Percentiles rank a stretch among this genome's conserved stretches.
These are phyloP conservation scores for Andinoacara biseriatus DNA, from an alignment of 2,113 vertebrate species.

Conservation along the genomic window DNA sequence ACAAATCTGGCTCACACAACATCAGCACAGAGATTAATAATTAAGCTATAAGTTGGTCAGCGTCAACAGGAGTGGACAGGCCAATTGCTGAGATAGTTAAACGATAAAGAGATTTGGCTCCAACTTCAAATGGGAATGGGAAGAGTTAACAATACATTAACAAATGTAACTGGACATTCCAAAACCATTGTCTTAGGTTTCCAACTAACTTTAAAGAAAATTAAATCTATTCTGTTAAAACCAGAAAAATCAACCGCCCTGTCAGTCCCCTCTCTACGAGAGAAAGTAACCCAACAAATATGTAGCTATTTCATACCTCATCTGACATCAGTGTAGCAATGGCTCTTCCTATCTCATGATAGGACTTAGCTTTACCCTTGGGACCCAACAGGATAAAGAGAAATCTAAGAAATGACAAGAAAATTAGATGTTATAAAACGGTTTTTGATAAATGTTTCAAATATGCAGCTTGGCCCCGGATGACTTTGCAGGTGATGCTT, in stretches of 20 bases:
- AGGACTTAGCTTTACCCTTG: constrained; percentile 97
- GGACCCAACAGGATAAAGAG: constrained; percentile 96
- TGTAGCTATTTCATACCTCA: constrained; percentile 81
- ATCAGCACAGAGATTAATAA: constrained; percentile 2
- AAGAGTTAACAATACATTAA: neutral
- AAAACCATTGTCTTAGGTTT: neutral
- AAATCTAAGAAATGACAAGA: constrained; percentile 81
- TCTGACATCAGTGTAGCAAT: constrained; percentile 98
- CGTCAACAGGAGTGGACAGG: neutral
- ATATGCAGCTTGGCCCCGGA: neutral
- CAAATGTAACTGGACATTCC: neutral
- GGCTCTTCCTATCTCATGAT: constrained; percentile 95
- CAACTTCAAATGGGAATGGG: neutral
- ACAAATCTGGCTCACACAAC: neutral
- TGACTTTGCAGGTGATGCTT: neutral
- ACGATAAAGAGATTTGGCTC: constrained; percentile 26
- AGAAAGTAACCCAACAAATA: neutral
- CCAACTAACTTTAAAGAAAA: neutral
- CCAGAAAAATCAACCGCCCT: neutral
- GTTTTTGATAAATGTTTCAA: neutral
- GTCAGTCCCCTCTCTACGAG: neutral
- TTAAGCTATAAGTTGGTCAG: neutral
- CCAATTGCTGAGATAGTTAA: constrained; percentile 22
- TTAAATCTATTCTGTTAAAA: neutral
- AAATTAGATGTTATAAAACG: neutral